Evolutionary conservation across 2,888 invertebrate species (phyloP), one percentile per base, ranked within the genome.

Genomic region (Ypsolopha scabrella): DNA sequence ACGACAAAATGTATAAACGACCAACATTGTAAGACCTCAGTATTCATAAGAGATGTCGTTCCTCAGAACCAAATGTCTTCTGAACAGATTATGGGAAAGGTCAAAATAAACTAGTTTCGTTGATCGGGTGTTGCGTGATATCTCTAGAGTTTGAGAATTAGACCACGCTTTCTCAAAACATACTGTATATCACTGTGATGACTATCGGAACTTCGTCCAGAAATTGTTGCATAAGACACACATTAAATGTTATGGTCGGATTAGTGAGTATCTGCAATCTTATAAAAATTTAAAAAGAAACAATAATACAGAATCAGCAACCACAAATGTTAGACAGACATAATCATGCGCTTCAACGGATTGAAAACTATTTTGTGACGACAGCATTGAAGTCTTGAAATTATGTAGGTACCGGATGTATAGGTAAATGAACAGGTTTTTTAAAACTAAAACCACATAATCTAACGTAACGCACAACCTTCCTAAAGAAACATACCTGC

Each of bases 161-260:
- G 37, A 47, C 37, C 36, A 24, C 24, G 37, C 47, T 47, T 47
- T 47, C 47, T 47, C 37, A 36, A 46, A 46, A 46, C 35, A 35
- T 34, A 11, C 39, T 39, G 39, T 39, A 24, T 24, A 24, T 24
- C 24, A 24, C 6, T 39, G 39, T 9, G 39, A 39, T 39, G 39
- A 39, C 9, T 10, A 39, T 39, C 11, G 10, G 7, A 24, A 39
- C 11, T 39, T 39, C 39, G 7, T 39, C n/a, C 10, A 11, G 39
- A 11, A 39, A 24, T 24, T 24, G 4, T 24, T 24, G 24, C 24
- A 24, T 24, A 24, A 24, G 24, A 24, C 24, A 24, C 24, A 24
- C 24, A 24, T 24, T 24, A 24, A 24, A 24, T 24, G 24, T 4
- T 24, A 24, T 4, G 24, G 24, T 24, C 4, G 24, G 24, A 24